These are phyloP conservation scores for Parus major DNA, from an alignment of 2,113 vertebrate species.

Conservation along the genomic window DNA sequence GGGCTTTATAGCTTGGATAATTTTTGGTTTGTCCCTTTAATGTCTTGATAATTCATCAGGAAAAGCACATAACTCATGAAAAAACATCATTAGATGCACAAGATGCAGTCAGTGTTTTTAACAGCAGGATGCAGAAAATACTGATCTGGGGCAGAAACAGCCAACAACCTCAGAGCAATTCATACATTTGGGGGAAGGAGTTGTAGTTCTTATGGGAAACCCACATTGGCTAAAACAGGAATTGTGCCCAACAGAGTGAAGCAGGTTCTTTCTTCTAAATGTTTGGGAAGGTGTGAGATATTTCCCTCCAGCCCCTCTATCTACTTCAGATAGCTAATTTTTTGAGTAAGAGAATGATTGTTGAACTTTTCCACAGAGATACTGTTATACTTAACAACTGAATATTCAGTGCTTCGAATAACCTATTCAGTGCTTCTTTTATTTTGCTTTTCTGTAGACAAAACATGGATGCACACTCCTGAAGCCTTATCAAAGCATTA, in stretches of 20 bases:
- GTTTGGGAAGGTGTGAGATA: not conserved
- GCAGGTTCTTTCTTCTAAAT: not conserved
- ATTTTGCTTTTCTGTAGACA: slow-evolving; percentile 87
- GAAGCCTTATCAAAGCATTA: slow-evolving; percentile 97
- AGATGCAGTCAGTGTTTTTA: not conserved
- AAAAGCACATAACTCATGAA: not conserved
- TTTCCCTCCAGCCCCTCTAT: not conserved
- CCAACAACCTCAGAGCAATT: not conserved
- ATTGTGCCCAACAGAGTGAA: not conserved
- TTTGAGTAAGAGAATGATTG: not conserved
- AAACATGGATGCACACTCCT: slow-evolving; percentile 98
- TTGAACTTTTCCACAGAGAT: not conserved
- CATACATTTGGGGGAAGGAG: not conserved
- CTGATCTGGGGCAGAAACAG: not conserved
- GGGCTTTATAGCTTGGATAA: not conserved
- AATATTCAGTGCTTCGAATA: slow-evolving; percentile 36
- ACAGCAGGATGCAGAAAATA: not conserved
- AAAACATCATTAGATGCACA: not conserved
- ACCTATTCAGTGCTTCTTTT: slow-evolving; percentile 49
- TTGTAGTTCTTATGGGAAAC: not conserved
- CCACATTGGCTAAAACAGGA: not conserved
- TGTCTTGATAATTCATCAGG: not conserved
- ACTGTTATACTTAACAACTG: not conserved
- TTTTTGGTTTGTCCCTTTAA: not conserved
- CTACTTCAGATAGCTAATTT: not conserved